These are phyloP conservation scores for Leptothorax acervorum DNA, from an alignment of 2,888 invertebrate genomes.

Conservation along the genomic window DNA sequence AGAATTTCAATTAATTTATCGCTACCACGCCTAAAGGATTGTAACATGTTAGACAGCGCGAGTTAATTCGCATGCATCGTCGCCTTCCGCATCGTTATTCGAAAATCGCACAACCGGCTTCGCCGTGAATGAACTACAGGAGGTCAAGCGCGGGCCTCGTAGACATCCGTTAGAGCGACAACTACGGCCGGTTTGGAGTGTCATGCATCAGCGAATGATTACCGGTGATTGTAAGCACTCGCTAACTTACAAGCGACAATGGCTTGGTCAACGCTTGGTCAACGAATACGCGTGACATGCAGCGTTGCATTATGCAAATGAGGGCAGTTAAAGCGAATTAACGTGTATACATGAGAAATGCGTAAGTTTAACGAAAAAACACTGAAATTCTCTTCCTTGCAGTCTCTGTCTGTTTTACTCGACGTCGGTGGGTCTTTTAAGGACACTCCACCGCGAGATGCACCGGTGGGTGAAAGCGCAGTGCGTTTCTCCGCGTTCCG, in stretches of 20 bases:
- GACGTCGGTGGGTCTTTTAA: neutral
- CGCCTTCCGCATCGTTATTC: constrained; percentile 62
- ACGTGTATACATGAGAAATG: neutral
- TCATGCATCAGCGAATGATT: constrained; percentile 57
- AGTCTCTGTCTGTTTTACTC: neutral
- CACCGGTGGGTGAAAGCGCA: constrained; percentile 10
- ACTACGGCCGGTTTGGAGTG: constrained; percentile 14
- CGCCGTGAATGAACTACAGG: constrained; percentile 61
- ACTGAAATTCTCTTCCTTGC: no score
- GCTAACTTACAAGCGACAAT: constrained; percentile 60
- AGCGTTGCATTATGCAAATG: constrained; percentile 68
- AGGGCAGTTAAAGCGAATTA: neutral
- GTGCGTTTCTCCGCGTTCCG: constrained; percentile 63
- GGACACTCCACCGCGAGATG: neutral
- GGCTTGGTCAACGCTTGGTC: constrained; percentile 29
- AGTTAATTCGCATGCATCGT: constrained; percentile 42
- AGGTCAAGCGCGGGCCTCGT: constrained; percentile 32
- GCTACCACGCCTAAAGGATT: neutral
- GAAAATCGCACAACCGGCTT: constrained; percentile 63
- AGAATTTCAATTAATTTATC: neutral
- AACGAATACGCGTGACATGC: constrained; percentile 53
- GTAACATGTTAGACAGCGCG: neutral
- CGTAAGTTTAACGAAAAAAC: neutral
- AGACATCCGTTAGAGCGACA: constrained; percentile 28
- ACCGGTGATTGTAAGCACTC: constrained; percentile 26